phyloP scores from a whole-genome alignment of 2,797 vertebrate genomes.

The Carduelis carduelis region DNA sequence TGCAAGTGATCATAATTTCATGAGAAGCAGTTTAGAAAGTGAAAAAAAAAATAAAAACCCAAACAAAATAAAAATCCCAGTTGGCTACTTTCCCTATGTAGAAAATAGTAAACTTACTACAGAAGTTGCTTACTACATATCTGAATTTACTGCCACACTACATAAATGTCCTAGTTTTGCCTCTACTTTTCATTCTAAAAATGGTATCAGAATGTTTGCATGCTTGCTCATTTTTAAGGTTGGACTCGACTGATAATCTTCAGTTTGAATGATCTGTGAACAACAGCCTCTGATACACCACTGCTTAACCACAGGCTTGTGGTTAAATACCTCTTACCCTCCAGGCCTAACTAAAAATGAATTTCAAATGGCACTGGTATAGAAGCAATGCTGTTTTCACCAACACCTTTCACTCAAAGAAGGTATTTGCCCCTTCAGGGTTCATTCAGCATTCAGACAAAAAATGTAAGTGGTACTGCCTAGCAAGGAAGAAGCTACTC shows the following conservation, averaged over 20 bases:
- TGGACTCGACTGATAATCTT: fast-evolving
- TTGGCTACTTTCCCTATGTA: background rate
- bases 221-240: fast-evolving
- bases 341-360: background rate
- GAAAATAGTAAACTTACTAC: background rate
- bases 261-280: background rate
- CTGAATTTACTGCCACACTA: background rate
- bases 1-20: background rate
- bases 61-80: background rate
- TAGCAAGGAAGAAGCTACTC: background rate
- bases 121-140: background rate
- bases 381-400: background rate
- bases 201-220: background rate
- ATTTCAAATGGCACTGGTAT: background rate
- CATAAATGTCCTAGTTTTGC: background rate
- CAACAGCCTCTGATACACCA: background rate
- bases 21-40: background rate
- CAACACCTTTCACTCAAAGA: background rate
- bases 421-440: background rate
- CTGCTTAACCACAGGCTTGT: background rate
- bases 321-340: background rate
- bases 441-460: background rate
- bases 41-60: background rate
- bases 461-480: background rate
- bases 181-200: background rate